Evolutionary conservation across 92 coral and sea anemone species (phyloP).

Genomic region (Umimayanthus chanpuru): DNA sequence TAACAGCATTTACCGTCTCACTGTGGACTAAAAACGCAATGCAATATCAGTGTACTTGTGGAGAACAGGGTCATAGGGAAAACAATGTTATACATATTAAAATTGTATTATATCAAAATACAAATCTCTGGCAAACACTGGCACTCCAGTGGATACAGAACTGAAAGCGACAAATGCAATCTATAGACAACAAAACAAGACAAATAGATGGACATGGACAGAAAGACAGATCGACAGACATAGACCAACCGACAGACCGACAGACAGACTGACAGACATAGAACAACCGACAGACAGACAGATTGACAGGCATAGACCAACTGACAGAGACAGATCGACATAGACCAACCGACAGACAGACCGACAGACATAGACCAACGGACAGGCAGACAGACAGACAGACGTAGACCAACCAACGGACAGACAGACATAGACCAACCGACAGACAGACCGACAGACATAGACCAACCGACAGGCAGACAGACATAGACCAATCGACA

Average conservation of each 20-base stretch:
- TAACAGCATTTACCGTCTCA: slow-evolving; percentile 85
- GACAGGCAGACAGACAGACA: too few relatives aligned
- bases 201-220: too few relatives aligned
- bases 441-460: too few relatives aligned
- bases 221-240: neutral
- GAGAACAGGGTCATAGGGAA: neutral
- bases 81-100: neutral
- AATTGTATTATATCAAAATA: neutral
- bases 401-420: too few relatives aligned
- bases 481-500: too few relatives aligned
- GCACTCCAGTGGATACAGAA: neutral
- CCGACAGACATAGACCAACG: too few relatives aligned
- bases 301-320: too few relatives aligned
- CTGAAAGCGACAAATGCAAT: neutral
- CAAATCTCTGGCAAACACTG: neutral
- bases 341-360: too few relatives aligned
- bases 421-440: too few relatives aligned
- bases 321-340: neutral
- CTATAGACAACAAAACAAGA: too few relatives aligned
- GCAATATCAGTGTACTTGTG: neutral
- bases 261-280: neutral
- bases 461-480: too few relatives aligned
- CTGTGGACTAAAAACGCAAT: slow-evolving; percentile 69
- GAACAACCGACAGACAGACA: neutral
- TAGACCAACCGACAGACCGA: neutral